phyloP scores from a whole-genome alignment of 2,113 vertebrate species.

The Oenanthe melanoleuca region DNA sequence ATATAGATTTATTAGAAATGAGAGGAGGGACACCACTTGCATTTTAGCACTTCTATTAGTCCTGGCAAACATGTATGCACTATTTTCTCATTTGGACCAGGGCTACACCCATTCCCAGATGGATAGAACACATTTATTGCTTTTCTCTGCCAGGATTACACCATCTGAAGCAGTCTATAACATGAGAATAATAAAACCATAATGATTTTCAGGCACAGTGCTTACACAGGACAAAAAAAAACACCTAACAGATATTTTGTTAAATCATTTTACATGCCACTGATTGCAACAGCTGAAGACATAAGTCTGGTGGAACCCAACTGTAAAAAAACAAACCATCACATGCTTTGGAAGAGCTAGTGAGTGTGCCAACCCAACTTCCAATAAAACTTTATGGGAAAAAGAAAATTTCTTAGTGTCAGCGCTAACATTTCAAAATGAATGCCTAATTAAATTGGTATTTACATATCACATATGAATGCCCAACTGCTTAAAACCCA shows the following conservation, averaged over 20 bases:
- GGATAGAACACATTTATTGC: neutral
- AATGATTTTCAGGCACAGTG: neutral
- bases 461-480: neutral
- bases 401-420: neutral
- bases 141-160: conserved; percentile 1
- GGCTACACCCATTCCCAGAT: conserved; percentile 19
- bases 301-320: neutral
- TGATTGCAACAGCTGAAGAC: neutral
- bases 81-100: neutral
- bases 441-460: neutral
- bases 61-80: neutral
- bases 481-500: neutral
- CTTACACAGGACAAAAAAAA: neutral
- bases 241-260: neutral
- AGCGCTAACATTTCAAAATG: neutral
- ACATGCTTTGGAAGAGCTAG: neutral
- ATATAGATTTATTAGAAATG: neutral
- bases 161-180: neutral
- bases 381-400: neutral
- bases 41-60: neutral
- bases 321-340: neutral
- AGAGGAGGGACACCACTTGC: neutral
- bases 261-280: neutral
- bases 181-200: neutral
- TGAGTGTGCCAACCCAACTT: neutral